These are phyloP conservation scores for Catamblyrhynchus diadema DNA, from an alignment of 2,797 vertebrate species.

Conservation along the genomic window DNA sequence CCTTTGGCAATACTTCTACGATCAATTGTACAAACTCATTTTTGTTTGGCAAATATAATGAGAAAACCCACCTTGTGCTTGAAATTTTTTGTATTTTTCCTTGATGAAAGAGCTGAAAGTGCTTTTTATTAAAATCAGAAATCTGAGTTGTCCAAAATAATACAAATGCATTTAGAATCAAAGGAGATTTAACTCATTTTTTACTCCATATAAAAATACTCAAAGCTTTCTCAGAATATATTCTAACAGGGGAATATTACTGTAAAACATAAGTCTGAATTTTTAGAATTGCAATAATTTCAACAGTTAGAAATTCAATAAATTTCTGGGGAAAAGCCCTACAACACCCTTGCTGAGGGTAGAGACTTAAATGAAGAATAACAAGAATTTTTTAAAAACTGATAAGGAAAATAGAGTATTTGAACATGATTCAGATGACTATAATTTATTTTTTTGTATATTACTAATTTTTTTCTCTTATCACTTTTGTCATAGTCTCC, in stretches of 20 bases:
- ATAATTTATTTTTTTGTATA: background rate
- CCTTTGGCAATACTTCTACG: background rate
- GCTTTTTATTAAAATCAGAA: background rate
- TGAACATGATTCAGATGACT: background rate
- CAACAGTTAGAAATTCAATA: background rate
- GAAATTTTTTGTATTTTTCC: background rate
- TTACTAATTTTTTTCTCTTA: background rate
- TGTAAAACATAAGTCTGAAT: background rate
- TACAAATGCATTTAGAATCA: background rate
- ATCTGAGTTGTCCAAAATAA: background rate
- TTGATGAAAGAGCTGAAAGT: background rate
- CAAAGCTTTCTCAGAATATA: background rate
- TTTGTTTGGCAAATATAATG: background rate
- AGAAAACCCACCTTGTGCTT: background rate
- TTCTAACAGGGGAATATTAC: background rate
- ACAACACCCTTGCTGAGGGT: background rate
- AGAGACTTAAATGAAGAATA: background rate
- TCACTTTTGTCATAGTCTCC: background rate
- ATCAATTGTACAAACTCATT: background rate
- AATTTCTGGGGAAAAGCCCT: background rate
- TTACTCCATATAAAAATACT: background rate
- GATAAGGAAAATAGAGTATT: background rate
- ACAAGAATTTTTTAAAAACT: background rate
- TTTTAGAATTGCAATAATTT: background rate
- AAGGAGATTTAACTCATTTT: background rate